phyloP scores from a whole-genome alignment of 2,113 vertebrate genomes.

The Cyphomyrus discorhynchus region DNA sequence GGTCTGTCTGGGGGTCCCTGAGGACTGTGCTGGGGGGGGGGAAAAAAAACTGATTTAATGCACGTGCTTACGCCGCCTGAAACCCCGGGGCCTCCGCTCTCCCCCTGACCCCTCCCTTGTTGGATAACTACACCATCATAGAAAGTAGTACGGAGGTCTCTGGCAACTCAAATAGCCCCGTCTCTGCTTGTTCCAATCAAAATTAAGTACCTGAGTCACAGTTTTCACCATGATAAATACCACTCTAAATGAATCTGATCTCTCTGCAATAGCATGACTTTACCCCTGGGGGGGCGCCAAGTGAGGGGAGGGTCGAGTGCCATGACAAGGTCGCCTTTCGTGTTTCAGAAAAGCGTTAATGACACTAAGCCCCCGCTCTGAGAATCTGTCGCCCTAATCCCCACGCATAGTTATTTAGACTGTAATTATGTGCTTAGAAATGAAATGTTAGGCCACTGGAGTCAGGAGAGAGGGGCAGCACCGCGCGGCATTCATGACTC shows the following conservation, averaged over 20 bases:
- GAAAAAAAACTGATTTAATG: background rate
- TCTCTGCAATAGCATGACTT: background rate
- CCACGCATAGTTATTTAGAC: background rate
- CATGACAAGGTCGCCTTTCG: background rate
- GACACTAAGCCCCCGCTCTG: background rate
- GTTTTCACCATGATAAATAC: background rate
- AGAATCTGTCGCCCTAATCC: background rate
- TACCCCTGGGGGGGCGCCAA: background rate
- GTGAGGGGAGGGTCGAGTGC: background rate
- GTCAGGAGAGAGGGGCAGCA: background rate
- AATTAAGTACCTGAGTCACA: background rate
- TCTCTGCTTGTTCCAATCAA: background rate
- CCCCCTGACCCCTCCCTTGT: background rate
- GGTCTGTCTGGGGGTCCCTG: background rate
- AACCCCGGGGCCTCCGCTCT: background rate
- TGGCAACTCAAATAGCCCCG: background rate
- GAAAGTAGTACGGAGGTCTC: background rate
- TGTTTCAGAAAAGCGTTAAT: background rate
- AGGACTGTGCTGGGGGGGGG: background rate
- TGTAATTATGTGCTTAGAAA: slow-evolving; percentile 18
- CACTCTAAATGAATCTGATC: background rate
- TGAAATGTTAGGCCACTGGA: background rate
- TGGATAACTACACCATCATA: background rate
- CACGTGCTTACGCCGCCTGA: background rate
- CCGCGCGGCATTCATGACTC: background rate